Conservation (phyloP, 1,140 invertebrate genomes). For the Ceratosolen solmsi region DNA sequence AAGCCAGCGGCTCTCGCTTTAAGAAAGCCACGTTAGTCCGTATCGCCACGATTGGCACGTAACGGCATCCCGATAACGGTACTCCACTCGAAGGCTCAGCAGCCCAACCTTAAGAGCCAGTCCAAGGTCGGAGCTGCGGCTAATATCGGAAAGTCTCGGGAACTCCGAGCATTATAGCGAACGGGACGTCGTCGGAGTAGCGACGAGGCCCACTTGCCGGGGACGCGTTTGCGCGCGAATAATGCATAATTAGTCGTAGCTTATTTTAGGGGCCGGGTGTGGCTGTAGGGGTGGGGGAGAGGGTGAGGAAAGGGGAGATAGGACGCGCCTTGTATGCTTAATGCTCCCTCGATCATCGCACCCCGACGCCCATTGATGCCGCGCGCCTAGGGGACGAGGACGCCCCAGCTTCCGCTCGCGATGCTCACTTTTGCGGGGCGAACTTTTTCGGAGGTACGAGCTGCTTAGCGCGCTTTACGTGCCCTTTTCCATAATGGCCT, state of each 20-base stretch:
- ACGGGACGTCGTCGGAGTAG: not conserved
- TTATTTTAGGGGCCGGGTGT: slow-evolving; percentile 62
- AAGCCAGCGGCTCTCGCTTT: too few species aligned
- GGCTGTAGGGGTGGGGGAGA: too few species aligned
- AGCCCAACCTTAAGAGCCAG: too few species aligned
- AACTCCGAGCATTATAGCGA: too few species aligned
- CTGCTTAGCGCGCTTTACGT: slow-evolving; percentile 1
- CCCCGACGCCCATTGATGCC: slow-evolving; percentile 66
- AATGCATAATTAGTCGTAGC: slow-evolving; percentile 69
- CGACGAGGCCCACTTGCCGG: slow-evolving; percentile 59
- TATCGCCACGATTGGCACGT: too few species aligned
- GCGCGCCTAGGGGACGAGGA: slow-evolving; percentile 3
- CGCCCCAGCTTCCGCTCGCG: slow-evolving; percentile 38
- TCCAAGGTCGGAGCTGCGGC: too few species aligned
- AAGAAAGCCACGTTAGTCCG: too few species aligned
- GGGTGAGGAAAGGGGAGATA: too few species aligned
- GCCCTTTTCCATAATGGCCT: not conserved
- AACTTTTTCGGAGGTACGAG: not conserved
- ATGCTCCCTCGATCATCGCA: slow-evolving; percentile 62
- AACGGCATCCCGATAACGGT: too few species aligned
- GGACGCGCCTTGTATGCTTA: slow-evolving; percentile 49
- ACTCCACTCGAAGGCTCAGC: too few species aligned
- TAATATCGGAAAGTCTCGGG: too few species aligned
- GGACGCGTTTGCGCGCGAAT: slow-evolving; percentile 53
- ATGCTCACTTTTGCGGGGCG: slow-evolving; percentile 32